Base-by-base conservation (phyloP, 2,888 invertebrate genomes). In the Parelbella ahira region DNA sequence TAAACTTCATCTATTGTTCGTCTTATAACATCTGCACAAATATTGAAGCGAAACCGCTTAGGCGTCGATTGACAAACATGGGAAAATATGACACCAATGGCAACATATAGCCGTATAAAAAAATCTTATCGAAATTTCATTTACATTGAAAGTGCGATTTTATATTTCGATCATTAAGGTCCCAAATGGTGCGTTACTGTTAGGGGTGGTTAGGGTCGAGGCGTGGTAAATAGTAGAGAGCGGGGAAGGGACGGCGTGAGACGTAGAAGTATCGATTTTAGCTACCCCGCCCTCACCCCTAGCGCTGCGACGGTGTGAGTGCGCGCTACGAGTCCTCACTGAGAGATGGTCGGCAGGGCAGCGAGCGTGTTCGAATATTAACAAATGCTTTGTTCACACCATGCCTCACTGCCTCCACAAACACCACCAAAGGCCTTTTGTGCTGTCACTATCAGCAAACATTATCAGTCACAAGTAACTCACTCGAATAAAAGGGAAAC, bases 221-320 rank as follows among this genome's bases (percentile, higher is more conserved):
- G 67, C 69, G 73, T 65, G 68, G 72, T 62, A 62, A 60, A 67
- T 50, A 54, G 69, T 63, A 57, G 63, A 56, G 78, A 65, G 82
- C 74, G 76, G 76, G 60, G 68, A 61, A 68, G 57, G 54, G 68
- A 58, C 58, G 71, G 72, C 60, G 60, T 69, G 81, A 80, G 80
- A 75, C 80, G 83, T 72, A 74, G 76, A 67, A 81, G 71, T 87
- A 87, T 87, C 87, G 87, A 87, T 87, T 86, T 87, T 84, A 68
- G 76, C 65, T 74, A 72, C 78, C 74, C 81, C 82, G 73, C 82
- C 73, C 83, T 78, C 79, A 63, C 79, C 80, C 82, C 79, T 58
- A 69, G 53, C 66, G 65, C 59, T 78, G 83, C 80, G 83, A 71
- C 81, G 68, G 84, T 84, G 81, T 84, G 84, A 74, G 86, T 84